Evolutionary conservation across 2,113 vertebrate species (phyloP).

Genomic region (Psammodynastes pulverulentus): DNA sequence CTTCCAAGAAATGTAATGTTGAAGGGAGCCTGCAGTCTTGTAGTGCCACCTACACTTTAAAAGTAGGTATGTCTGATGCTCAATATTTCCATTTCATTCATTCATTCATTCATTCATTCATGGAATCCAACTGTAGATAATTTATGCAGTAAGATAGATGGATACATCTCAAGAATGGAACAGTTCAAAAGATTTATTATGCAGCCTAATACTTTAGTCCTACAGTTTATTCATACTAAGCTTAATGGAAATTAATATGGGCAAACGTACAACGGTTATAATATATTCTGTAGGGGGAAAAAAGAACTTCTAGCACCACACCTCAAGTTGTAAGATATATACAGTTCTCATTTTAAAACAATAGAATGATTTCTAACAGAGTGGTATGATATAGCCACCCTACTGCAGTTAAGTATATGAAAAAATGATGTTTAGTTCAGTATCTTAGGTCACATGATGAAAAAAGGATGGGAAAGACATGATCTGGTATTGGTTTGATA

Average conservation of each 20-base stretch:
- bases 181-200: neutral
- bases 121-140: neutral
- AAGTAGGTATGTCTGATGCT: constrained; percentile 7
- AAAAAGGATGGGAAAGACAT: neutral
- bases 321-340: neutral
- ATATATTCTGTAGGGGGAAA: neutral
- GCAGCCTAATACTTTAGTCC: neutral
- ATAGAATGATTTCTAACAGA: neutral
- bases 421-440: neutral
- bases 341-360: neutral
- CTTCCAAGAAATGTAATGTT: constrained; percentile 4
- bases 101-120: neutral
- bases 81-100: neutral
- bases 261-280: neutral
- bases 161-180: neutral
- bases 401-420: neutral
- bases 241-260: neutral
- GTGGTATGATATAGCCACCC: neutral
- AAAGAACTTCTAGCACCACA: neutral
- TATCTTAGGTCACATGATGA: neutral
- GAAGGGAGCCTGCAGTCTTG: constrained; percentile 30
- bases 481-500: neutral
- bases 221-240: neutral
- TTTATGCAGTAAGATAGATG: neutral
- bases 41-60: constrained; percentile 58